Evolutionary conservation across 1,140 invertebrate species (phyloP), one percentile per base, ranked within the genome.

Genomic region (Theocolax elegans): DNA sequence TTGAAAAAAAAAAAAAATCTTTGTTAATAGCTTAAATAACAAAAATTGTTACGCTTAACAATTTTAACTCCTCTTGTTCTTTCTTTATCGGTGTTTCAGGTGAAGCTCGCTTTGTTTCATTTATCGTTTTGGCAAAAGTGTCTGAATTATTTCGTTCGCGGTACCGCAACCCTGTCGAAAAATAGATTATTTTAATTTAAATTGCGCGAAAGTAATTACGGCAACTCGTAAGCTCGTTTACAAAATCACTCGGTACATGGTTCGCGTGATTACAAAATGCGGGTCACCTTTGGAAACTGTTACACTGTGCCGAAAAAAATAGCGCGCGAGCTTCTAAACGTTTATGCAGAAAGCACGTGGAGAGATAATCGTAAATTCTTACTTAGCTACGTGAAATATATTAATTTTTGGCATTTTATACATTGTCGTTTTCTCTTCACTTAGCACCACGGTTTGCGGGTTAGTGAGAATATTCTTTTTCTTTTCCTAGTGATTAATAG

Each of bases 331-430:
- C 29, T 19, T 44, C 4, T 35, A 44, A 27, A 17, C 3, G 23
- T 63, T 17, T 29, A n/a, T n/a, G 17, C 49, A 31, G 58, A 56
- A 63, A 60, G 25, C 46, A 35, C 67, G 15, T 29, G 31, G 46
- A 60, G n/a, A n/a, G 48, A 56, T 44, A 62, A 68, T 42, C 42
- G 23, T 48, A 49, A 68, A 62, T 35, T 13, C 17, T 53, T n/a
- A n/a, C n/a, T n/a, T 9, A 19, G 8, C 23, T 31, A 7, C 3
- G 13, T 13, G 8, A 49, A 51, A 60, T 40, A 54, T 38, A 63
- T 63, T 63, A 69, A 9, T 63, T 69, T 63, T 69, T 69, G 48
- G 67, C 63, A 63, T 69, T 42, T 59, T 35, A 40, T 68, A 51
- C 23, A 46, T 54, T 31, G 2, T 49, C 7, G 25, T n/a, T n/a